Evolutionary conservation across 1,140 invertebrate genomes (phyloP), one percentile per base, ranked within the genome.

Genomic region (Latrodectus geometricus): DNA sequence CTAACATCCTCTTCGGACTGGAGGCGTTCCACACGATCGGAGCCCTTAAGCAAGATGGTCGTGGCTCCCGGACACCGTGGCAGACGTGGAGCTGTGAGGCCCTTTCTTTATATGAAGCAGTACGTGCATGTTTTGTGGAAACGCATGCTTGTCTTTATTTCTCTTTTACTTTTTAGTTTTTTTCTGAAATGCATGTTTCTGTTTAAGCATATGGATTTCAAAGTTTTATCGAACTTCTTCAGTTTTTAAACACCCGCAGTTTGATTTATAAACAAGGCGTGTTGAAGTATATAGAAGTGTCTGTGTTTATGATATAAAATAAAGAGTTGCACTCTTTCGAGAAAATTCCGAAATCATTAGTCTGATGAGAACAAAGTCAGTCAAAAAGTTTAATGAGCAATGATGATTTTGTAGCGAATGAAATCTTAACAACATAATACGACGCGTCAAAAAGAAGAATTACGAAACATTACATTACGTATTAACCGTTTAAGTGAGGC

Each of bases 1-100:
- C 68, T 86, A 9, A 80, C 84, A 0, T 86, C 84, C 4, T 79
- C 84, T 15, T 86, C 84, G 17, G 84, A 86, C 9, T 86, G 84
- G 84, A 66, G 84, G 20, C 84, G 84, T 35, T 86, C 84, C 52
- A 86, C 84, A 49, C 76, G 84, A 14, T 86, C 84, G 7, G 84
- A 86, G 14, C 52, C 75, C 49, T 50, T 86, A 15, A 66, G 54
- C 77, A 86, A 74, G 76, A 72, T 86, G 52, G 35, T 61, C 2
- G 78, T 73, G 12, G 35, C 54, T 4, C 14, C 9, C 15, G 69
- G 52, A 17, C 35, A 35, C 35, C 12, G 65, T 20, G 20, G 77
- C 5, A 79, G 70, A 74, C 68, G 69, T 8, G 77, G 84, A 79
- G 84, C 84, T 79, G 76, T 80, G 84, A 78, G 76, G 49, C 84